A percentile compares a stretch with the other conserved stretches of the same genome.
Conservation (phyloP, 2,888 invertebrate species). For the Petrophora chlorosata region DNA sequence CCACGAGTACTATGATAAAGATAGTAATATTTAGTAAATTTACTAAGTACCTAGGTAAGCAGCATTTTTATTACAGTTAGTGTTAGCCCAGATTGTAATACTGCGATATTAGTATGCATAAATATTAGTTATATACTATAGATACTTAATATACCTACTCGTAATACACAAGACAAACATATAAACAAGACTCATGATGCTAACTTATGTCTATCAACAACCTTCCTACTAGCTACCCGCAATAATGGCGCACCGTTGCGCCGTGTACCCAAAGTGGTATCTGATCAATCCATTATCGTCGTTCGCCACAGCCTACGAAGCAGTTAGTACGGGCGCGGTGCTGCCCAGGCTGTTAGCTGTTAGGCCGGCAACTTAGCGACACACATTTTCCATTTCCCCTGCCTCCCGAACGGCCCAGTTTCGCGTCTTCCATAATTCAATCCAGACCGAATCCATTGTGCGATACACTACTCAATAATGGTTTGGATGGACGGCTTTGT, state of each 20-base stretch:
- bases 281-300: conserved; percentile 80
- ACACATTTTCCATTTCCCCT: conserved; percentile 82
- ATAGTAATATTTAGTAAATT: too few species aligned
- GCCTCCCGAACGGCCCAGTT: conserved; percentile 67
- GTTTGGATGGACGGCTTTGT: conserved; percentile 19
- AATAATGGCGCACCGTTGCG: conserved; percentile 30
- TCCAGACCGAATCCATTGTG: conserved; percentile 75
- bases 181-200: too few species aligned
- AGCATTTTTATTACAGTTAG: too few species aligned
- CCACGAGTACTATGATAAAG: too few species aligned
- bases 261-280: conserved; percentile 62
- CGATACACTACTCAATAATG: conserved; percentile 34
- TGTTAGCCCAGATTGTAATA: too few species aligned
- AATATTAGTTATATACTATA: too few species aligned
- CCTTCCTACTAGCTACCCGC: conserved; percentile 4
- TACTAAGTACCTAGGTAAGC: too few species aligned
- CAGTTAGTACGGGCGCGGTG: conserved; percentile 55
- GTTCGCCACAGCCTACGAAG: conserved; percentile 63
- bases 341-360: conserved; percentile 67
- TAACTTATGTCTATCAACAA: too few species aligned
- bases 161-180: too few species aligned
- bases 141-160: too few species aligned
- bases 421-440: conserved; percentile 78
- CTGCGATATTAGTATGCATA: too few species aligned
- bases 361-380: conserved; percentile 75